These are phyloP conservation scores for Scomber colias DNA, from an alignment of 2,113 vertebrate genomes.

Conservation along the genomic window DNA sequence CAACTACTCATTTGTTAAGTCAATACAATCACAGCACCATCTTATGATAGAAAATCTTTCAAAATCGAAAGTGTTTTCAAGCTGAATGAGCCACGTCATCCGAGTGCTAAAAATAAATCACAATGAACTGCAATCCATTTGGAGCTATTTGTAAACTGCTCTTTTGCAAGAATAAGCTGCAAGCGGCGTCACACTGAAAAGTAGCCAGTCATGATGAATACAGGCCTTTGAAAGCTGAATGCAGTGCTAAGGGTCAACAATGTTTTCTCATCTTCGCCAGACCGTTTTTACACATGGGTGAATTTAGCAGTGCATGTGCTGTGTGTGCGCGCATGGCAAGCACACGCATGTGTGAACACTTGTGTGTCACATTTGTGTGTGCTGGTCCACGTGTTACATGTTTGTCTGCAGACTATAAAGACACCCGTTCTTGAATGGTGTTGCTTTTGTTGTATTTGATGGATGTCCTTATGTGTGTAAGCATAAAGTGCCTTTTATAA, in stretches of 20 bases:
- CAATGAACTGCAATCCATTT: not conserved
- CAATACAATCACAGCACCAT: not conserved
- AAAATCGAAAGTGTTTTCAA: conserved; percentile 24
- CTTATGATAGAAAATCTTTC: conserved; percentile 21
- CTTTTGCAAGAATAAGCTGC: conserved; percentile 48
- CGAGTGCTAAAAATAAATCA: conserved; percentile 49
- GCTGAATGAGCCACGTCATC: conserved; percentile 19
- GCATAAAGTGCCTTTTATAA: not conserved
- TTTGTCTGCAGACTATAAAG: conserved; percentile 9
- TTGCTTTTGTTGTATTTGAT: not conserved
- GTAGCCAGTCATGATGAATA: conserved; percentile 41
- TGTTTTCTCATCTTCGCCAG: conserved; percentile 42
- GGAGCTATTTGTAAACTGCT: conserved; percentile 46
- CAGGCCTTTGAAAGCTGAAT: conserved; percentile 32
- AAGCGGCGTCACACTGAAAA: conserved; percentile 4
- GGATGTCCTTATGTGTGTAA: not conserved
- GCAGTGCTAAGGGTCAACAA: conserved; percentile 36
- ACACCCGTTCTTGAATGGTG: not conserved
- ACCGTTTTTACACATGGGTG: conserved; percentile 24
- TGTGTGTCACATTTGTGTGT: not conserved
- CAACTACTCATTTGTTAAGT: conserved; percentile 3
- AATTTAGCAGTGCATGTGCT: not conserved
- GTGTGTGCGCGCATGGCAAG: not conserved
- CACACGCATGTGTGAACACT: not conserved
- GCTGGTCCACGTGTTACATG: not conserved